Base-by-base conservation (phyloP, 2,797 vertebrate genomes). In the Epinephelus coioides region DNA sequence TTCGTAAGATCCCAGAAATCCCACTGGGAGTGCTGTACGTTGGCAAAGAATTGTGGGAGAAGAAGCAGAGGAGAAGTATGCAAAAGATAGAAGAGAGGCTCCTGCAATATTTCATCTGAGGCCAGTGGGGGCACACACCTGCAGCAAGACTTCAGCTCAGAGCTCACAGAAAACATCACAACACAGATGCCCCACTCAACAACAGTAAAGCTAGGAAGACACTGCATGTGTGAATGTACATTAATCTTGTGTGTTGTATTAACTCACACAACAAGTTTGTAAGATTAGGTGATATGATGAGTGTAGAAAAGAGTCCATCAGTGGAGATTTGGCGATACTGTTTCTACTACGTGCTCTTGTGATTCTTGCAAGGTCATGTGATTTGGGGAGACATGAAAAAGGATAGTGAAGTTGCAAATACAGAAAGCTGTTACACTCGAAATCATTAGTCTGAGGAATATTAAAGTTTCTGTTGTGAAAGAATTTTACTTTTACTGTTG, bases 21-120 rank as follows among this genome's bases (percentile, higher is more conserved):
- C 71, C 62, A n/a, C 34, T 21, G 85, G 77, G 82, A 86, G 34
- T 0, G 0, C 4, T 53, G 54, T 5, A 25, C 1, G 6, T 23
- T 44, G 7, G 72, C 54, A 79, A 80, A 46, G 70, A 57, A 59
- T 15, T 74, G 55, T 69, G 21, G 55, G 38, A 71, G 19, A 72
- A n/a, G 2, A 78, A 63, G 5, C 17, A 59, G 15, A 27, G 15
- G 14, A 53, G 30, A 68, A 17, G 5, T 6, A 43, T 49, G 44
- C 34, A 69, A 34, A 71, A 53, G 30, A 51, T 60, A 54, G 25
- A 70, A 54, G 18, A 72, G 68, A 67, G 2, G 23, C 57, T 27
- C 6, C 21, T 46, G 23, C 27, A 30, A 34, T 30, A 70, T 82
- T 66, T 72, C 18, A 80, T 63, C 30, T 69, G 0, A 38, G n/a